Evolutionary conservation across 2,797 vertebrate genomes (phyloP), one percentile per base, ranked within the genome.

Genomic region (Liparis tanakae): DNA sequence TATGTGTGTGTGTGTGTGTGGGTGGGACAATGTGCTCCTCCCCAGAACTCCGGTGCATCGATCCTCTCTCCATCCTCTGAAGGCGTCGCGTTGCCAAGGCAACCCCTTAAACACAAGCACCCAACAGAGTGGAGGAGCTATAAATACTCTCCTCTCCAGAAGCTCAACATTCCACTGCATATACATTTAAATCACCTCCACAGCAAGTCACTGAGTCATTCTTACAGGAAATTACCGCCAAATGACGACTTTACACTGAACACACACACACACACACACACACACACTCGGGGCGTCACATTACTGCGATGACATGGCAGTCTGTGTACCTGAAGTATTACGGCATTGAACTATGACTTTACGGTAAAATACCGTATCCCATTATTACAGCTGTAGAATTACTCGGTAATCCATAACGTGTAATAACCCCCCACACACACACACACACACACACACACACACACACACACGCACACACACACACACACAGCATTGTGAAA

Each of bases 21-120:
- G 9, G 37, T 39, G 37, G 9, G 37, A 63, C 62, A 56, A 37
- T 51, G 65, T 81, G 76, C 70, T 77, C 84, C 83, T 81, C 62
- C 57, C 43, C 57, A 56, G 39, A 88, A 88, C 88, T 84, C 89
- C 85, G 18, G 88, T 69, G 76, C 85, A 93, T 91, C 75, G 91
- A 94, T 93, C 82, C 79, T 76, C 44, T 15, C 43, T 70, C 84
- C 86, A 90, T 91, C 89, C 82, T 89, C 87, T 73, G 80, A 85
- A 87, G 88, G 72, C 82, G 87, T 82, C 14, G 82, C 78, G 61
- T 30, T 17, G 10, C 58, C 51, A 50, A 33, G 33, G 53, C 39
- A 13, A 70, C 73, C 46, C 30, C 4, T 41, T 25, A 56, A 65
- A 33, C 39, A 68, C 39, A 41, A 30, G 2, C 25, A 30, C 25